Conservation (phyloP, 2,888 invertebrate genomes). For the Atethmia centrago region DNA sequence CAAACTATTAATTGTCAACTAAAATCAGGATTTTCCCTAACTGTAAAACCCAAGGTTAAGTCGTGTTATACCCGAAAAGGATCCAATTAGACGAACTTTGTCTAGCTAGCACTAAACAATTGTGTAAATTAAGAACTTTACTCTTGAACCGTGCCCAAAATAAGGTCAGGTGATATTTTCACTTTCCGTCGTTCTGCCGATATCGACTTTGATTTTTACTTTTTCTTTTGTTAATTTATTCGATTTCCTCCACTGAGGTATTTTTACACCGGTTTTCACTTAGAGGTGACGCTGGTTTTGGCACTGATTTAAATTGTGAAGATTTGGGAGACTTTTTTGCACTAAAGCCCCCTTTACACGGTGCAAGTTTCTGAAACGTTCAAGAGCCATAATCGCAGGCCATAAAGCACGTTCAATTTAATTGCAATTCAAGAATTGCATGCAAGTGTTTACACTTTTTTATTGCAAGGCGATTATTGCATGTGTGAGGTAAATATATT, state of each 20-base stretch:
- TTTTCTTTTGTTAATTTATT: constrained; percentile 43
- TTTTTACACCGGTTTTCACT: constrained; percentile 50
- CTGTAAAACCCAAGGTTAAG: not conserved
- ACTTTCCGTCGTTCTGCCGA: not conserved
- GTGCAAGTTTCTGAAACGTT: too few species aligned
- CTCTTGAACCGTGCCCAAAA: constrained; percentile 32
- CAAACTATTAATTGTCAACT: not conserved
- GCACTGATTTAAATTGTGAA: not conserved
- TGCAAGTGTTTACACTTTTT: too few species aligned
- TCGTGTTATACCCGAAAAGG: constrained; percentile 25
- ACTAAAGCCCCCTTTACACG: too few species aligned
- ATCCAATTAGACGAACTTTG: constrained; percentile 55
- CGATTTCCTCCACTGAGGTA: constrained; percentile 16
- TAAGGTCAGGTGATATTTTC: constrained; percentile 36
- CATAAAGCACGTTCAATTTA: too few species aligned
- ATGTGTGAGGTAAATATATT: too few species aligned
- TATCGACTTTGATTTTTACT: constrained; percentile 12
- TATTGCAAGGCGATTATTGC: too few species aligned
- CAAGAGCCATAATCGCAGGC: too few species aligned
- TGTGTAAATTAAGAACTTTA: constrained; percentile 63
- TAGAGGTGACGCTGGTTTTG: constrained; percentile 11
- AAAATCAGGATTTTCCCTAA: not conserved
- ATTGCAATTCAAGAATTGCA: too few species aligned
- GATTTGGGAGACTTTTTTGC: not conserved
- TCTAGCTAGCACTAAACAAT: constrained; percentile 46